These are phyloP conservation scores for Chauna torquata DNA, from an alignment of 2,113 vertebrate genomes.

Conservation along the genomic window DNA sequence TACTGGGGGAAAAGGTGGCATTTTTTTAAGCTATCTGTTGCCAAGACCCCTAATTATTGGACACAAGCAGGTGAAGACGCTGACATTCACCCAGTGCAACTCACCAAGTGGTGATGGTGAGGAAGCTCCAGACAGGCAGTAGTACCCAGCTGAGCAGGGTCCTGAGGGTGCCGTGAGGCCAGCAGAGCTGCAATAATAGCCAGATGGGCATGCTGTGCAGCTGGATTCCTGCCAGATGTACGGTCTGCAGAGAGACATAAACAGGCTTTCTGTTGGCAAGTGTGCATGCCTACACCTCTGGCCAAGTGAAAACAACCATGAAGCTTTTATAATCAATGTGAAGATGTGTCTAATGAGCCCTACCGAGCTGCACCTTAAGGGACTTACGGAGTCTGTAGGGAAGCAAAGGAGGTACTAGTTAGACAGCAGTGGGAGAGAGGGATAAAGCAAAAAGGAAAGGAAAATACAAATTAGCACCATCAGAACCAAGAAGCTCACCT, in stretches of 20 bases:
- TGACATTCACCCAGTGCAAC: fast-evolving
- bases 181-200: constrained; percentile 80
- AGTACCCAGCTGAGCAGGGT: constrained; percentile 84
- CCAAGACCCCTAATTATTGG: neutral
- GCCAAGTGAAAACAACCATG: fast-evolving
- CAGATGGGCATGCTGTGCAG: constrained; percentile 82
- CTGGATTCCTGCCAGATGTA: constrained; percentile 73
- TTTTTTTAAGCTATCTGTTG: neutral
- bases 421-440: neutral
- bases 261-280: neutral
- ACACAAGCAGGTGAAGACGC: neutral
- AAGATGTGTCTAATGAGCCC: neutral
- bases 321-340: neutral
- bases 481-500: constrained; percentile 70
- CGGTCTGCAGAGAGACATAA: constrained; percentile 70
- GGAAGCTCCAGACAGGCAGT: constrained; percentile 81
- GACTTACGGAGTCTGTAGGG: neutral
- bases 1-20: fast-evolving
- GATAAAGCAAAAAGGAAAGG: neutral
- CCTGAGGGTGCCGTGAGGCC: constrained; percentile 85
- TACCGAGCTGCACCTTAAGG: neutral
- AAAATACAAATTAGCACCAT: neutral
- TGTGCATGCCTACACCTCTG: neutral
- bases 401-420: neutral
- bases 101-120: constrained; percentile 59